phyloP scores from a whole-genome alignment of 2,113 vertebrate genomes.

The Seriola dumerili region DNA sequence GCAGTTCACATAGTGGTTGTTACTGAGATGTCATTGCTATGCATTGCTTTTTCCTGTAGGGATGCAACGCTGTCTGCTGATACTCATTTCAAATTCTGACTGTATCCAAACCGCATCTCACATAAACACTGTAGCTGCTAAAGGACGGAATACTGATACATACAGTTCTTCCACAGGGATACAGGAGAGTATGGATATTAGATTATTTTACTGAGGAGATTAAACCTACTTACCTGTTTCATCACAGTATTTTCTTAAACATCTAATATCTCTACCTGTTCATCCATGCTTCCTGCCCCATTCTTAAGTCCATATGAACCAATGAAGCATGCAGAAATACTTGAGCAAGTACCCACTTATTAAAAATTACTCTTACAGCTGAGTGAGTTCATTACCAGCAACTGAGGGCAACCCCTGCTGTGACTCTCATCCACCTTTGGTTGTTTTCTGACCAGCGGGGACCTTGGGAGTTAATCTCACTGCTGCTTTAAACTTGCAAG shows the following conservation, averaged over 20 bases:
- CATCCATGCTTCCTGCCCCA: background rate
- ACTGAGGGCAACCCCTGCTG: slow-evolving; percentile 62
- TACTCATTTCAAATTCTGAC: background rate
- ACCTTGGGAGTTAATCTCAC: slow-evolving; percentile 53
- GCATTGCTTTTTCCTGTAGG: background rate
- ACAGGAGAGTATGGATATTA: background rate
- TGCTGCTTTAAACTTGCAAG: slow-evolving; percentile 45
- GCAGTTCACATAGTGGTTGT: slow-evolving; percentile 23
- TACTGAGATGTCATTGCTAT: slow-evolving; percentile 23
- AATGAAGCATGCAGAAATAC: slow-evolving; percentile 56
- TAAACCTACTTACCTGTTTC: background rate
- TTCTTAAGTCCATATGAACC: slow-evolving; percentile 35
- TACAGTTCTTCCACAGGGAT: background rate
- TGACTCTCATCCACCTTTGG: slow-evolving; percentile 58
- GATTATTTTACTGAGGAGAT: background rate
- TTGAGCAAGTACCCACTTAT: slow-evolving; percentile 53
- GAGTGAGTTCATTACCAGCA: slow-evolving; percentile 69
- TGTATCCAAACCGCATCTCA: background rate
- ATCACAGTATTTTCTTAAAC: background rate
- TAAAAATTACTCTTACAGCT: slow-evolving; percentile 72
- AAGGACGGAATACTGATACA: background rate
- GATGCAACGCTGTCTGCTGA: background rate
- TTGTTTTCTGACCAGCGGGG: slow-evolving; percentile 56
- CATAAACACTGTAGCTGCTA: background rate
- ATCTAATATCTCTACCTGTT: background rate